Percentiles rank a stretch among this genome's conserved stretches.
Conservation (phyloP, 2,797 vertebrate species). For the Crocidura indochinensis region DNA sequence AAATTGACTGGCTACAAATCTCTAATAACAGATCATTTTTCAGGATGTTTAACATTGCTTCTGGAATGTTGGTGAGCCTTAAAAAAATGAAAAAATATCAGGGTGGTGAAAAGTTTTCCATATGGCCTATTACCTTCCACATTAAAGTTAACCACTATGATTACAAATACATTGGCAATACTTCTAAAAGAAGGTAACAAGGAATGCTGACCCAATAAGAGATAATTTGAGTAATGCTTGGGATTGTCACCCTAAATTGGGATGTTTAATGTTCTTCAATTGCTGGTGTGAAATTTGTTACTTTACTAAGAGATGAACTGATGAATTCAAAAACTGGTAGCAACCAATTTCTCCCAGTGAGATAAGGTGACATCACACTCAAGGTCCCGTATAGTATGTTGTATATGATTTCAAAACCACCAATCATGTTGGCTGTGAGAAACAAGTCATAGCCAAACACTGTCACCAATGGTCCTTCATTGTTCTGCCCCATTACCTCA, state of each 20-base stretch:
- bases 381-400: background rate
- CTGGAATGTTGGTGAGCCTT: background rate
- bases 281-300: slow-evolving; percentile 45
- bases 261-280: slow-evolving; percentile 43
- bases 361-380: slow-evolving; percentile 73
- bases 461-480: background rate
- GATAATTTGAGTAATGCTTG: background rate
- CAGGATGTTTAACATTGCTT: background rate
- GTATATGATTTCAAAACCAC: slow-evolving; percentile 60
- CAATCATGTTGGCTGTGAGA: slow-evolving; percentile 36
- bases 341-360: slow-evolving; percentile 62
- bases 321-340: slow-evolving; percentile 73
- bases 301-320: slow-evolving; percentile 66
- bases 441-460: slow-evolving; percentile 26
- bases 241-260: background rate
- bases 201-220: background rate
- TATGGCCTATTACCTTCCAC: background rate
- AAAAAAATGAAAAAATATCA: background rate
- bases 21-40: background rate
- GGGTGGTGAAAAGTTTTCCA: background rate
- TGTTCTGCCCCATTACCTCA: background rate
- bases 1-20: background rate
- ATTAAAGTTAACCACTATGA: background rate
- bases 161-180: background rate
- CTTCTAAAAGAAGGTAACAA: background rate